phyloP scores from a whole-genome alignment of 2,888 invertebrate species.

The Amorpha juglandis region DNA sequence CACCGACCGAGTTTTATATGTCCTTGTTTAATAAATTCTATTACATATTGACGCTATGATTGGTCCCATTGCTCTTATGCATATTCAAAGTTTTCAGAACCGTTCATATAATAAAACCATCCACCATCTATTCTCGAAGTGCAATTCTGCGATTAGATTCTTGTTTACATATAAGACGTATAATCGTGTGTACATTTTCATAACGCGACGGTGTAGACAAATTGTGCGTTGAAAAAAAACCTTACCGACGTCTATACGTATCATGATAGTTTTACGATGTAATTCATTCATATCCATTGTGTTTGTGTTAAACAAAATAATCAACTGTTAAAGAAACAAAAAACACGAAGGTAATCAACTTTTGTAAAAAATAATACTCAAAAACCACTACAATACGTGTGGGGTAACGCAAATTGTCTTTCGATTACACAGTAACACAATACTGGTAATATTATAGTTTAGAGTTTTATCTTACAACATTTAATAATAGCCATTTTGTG shows the following conservation, averaged over 20 bases:
- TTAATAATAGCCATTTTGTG: slow-evolving; percentile 41
- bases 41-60: slow-evolving; percentile 62
- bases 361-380: slow-evolving; percentile 23
- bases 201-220: not conserved
- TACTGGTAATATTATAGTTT: slow-evolving; percentile 45
- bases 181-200: not conserved
- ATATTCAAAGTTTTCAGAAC: slow-evolving; percentile 57
- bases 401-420: slow-evolving; percentile 31
- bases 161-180: not conserved
- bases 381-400: slow-evolving; percentile 26
- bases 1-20: slow-evolving; percentile 53
- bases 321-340: slow-evolving; percentile 16
- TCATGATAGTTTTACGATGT: slow-evolving; percentile 32
- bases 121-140: slow-evolving; percentile 46
- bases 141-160: slow-evolving; percentile 41
- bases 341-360: slow-evolving; percentile 22
- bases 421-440: slow-evolving; percentile 44
- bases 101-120: slow-evolving; percentile 41
- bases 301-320: slow-evolving; percentile 16
- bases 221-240: slow-evolving; percentile 1
- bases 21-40: slow-evolving; percentile 62
- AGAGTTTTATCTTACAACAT: slow-evolving; percentile 43
- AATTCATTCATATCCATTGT: slow-evolving; percentile 28
- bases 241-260: not conserved
- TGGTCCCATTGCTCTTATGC: slow-evolving; percentile 64